Percentiles rank a stretch among this genome's conserved stretches.
Evolutionary conservation across 2,113 vertebrate genomes (phyloP).

Genomic region (Carettochelys insculpta): DNA sequence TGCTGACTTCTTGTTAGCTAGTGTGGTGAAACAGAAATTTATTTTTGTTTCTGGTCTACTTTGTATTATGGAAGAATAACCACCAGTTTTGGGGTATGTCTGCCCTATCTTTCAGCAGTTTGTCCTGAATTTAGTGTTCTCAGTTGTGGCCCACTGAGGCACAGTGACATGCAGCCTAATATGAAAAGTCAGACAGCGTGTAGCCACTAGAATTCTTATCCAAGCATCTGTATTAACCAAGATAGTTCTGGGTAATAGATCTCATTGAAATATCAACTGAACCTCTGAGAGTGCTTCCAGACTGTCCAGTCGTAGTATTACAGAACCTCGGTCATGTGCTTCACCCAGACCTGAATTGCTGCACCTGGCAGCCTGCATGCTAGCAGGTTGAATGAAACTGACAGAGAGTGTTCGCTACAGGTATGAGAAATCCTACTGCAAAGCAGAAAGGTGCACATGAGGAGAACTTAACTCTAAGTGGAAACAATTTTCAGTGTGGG

Average conservation of each 20-base stretch:
- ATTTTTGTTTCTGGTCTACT: too few species aligned
- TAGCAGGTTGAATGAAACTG: not conserved
- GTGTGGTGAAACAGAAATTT: too few species aligned
- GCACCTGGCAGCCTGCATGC: not conserved
- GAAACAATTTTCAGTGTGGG: not conserved
- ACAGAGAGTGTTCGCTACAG: not conserved
- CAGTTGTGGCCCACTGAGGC: too few species aligned
- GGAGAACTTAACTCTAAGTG: not conserved
- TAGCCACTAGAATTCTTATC: not conserved
- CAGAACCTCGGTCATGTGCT: not conserved
- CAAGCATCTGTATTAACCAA: too few species aligned
- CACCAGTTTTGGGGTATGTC: too few species aligned
- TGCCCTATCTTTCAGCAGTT: too few species aligned
- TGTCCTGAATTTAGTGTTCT: too few species aligned
- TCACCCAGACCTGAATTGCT: not conserved
- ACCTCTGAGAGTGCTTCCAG: not conserved
- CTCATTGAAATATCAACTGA: not conserved
- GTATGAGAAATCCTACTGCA: not conserved
- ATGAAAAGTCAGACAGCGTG: not conserved
- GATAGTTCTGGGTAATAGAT: not conserved
- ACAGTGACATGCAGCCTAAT: not conserved
- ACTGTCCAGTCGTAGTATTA: not conserved
- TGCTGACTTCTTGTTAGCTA: too few species aligned
- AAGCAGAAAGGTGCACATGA: not conserved
- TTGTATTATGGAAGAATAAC: too few species aligned